Base-by-base conservation (phyloP, 2,113 vertebrate species). In the Neodontobutis hainanensis region DNA sequence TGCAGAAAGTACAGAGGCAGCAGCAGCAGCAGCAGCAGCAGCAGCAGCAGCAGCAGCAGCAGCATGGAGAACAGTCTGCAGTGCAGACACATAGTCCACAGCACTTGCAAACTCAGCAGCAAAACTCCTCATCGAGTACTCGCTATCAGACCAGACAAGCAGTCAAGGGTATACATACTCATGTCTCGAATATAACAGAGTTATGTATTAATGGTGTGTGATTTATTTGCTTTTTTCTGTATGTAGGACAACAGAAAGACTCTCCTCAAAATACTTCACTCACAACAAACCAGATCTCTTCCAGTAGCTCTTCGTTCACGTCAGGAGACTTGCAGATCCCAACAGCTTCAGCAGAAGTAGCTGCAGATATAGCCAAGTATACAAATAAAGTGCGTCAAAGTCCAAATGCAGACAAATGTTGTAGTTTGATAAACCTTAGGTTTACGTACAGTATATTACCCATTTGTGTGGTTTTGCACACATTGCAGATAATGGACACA, bases 71-170 rank as follows among this genome's bases (percentile, higher is more conserved):
- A 63, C 93, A 90, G 68, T 62, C 84, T 0, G 19, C 77, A 64
- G 92, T 90, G 62, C 80, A 76, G 57, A 82, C 82, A 4, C 83
- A 65, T 61, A 89, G 75, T 68, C 89, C 84, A 5, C 86, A 86
- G 71, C 88, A 81, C 61, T 67, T 50, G 63, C 88, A 85, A 65
- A 76, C 80, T 4, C 84, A 84, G 32, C 82, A 84, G 53, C 84
- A 88, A 58, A 85, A 85, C 88, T 91, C 92, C 80, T 93, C 95
- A 65, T 94, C 95, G 86, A 96, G 95, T 87, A 97, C 94, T 12
- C 92, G 96, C 85, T 98, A 98, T 53, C 96, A 98, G 91, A 99
- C 97, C 78, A 95, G 97, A 92, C 95, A 98, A 90, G 93, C 95
- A 66, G 94, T 94, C 83, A 99, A 99, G 94, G 97, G 97, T 99